These are phyloP conservation scores for Bubo blakistoni DNA, from an alignment of 2,113 vertebrate species.

Conservation along the genomic window DNA sequence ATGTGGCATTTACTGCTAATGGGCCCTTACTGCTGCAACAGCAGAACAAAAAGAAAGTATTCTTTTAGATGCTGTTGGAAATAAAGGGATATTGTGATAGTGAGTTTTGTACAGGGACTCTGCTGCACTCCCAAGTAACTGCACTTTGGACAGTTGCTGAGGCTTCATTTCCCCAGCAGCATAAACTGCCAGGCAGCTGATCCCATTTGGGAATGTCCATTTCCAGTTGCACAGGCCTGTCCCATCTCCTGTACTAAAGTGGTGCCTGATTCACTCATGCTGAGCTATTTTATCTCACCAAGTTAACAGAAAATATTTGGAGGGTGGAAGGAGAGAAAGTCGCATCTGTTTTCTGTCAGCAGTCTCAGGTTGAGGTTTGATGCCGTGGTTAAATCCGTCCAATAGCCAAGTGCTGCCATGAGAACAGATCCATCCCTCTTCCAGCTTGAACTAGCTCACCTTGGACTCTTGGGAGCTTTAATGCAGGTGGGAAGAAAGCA, in stretches of 20 bases:
- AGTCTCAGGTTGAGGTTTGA: not conserved
- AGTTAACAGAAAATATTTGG: not conserved
- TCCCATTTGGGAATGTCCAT: not conserved
- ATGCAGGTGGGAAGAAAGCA: not conserved
- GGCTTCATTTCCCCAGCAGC: not conserved
- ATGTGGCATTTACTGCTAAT: constrained; percentile 7
- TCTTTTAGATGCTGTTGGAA: not conserved
- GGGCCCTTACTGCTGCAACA: not conserved
- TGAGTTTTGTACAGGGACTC: not conserved
- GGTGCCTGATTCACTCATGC: not conserved
- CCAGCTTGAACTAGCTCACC: not conserved
- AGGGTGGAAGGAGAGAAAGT: not conserved
- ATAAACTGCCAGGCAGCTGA: not conserved
- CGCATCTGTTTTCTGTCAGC: not conserved
- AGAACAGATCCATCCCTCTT: not conserved
- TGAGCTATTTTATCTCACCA: not conserved
- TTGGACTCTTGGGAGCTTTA: not conserved
- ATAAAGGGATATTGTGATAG: not conserved
- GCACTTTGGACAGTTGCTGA: not conserved
- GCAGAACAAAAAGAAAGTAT: not conserved
- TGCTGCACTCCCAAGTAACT: not conserved
- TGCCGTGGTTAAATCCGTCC: not conserved
- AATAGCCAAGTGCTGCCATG: not conserved
- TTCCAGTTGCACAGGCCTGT: not conserved
- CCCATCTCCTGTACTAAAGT: not conserved